A percentile compares a stretch with the other conserved stretches of the same genome.
phyloP scores from a whole-genome alignment of 2,888 invertebrate species.

The Sthenelais limicola region DNA sequence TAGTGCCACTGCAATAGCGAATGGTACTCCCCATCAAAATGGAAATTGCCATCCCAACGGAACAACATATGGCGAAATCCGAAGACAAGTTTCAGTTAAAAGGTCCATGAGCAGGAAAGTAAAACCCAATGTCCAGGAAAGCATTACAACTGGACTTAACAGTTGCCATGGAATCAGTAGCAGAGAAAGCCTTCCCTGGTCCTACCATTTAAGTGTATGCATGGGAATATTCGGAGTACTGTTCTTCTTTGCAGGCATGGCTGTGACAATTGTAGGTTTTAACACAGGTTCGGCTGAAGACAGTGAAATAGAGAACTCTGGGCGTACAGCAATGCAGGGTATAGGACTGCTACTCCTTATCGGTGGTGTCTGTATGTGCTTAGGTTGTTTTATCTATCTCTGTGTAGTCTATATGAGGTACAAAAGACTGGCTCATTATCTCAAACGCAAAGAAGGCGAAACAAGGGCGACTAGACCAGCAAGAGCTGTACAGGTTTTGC shows the following conservation, averaged over 20 bases:
- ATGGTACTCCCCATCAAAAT: too few relatives aligned
- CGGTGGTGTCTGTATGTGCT: not conserved
- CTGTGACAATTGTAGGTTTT: slow-evolving; percentile 8
- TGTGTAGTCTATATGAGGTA: slow-evolving; percentile 12
- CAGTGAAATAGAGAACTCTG: not conserved
- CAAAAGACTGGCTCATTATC: slow-evolving; percentile 5
- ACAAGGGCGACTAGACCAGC: not conserved
- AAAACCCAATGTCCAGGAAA: not conserved
- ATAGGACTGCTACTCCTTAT: not conserved
- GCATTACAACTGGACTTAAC: not conserved
- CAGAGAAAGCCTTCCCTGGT: slow-evolving; percentile 1
- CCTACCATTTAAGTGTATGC: slow-evolving; percentile 10
- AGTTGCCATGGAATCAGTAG: not conserved
- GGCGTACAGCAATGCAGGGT: not conserved
- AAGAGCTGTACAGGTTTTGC: not conserved
- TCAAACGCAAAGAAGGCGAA: slow-evolving; percentile 8
- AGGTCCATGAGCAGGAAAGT: not conserved
- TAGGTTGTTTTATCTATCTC: slow-evolving; percentile 1
- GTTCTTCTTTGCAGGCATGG: not conserved
- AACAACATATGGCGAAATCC: too few relatives aligned
- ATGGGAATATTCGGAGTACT: slow-evolving; percentile 10
- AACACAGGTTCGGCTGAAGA: not conserved
- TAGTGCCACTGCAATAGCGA: too few relatives aligned
- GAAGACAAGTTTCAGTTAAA: too few relatives aligned
- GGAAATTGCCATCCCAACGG: too few relatives aligned